Evolutionary conservation across 2,888 invertebrate species (phyloP).

Genomic region (Caenorhabditis wallacei): DNA sequence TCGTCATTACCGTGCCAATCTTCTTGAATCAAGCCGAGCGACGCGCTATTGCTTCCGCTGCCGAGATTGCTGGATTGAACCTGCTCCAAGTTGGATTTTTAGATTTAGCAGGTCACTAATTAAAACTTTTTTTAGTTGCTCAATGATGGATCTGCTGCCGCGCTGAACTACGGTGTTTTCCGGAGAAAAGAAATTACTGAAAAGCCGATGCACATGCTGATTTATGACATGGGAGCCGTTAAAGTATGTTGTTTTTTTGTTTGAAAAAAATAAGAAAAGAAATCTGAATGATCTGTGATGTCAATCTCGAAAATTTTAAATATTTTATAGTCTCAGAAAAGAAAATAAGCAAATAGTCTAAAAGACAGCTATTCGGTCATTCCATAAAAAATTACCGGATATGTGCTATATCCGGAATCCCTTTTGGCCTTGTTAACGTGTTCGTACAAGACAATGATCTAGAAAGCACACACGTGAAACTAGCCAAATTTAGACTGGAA

Average conservation of each 20-base stretch:
- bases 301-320: too few species aligned
- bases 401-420: conserved; percentile 13
- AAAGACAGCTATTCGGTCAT: not conserved
- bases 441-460: conserved; percentile 1
- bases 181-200: conserved; percentile 88
- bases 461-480: too few species aligned
- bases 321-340: not conserved
- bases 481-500: too few species aligned
- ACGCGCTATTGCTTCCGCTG: conserved; percentile 91
- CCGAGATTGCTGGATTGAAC: conserved; percentile 93
- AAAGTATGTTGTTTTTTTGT: conserved; percentile 85
- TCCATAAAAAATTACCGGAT: not conserved
- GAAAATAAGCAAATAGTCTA: not conserved
- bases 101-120: too few species aligned
- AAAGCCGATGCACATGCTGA: conserved; percentile 87
- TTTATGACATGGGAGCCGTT: conserved; percentile 98
- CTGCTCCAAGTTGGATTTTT: conserved; percentile 84
- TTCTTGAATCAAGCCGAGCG: conserved; percentile 98
- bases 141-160: conserved; percentile 96
- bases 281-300: not conserved
- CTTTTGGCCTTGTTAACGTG: not conserved
- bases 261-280: too few species aligned
- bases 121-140: conserved; percentile 88
- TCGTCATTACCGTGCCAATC: conserved; percentile 95
- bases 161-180: conserved; percentile 97